Conservation (phyloP, 2,113 vertebrate genomes). For the Reinhardtius hippoglossoides region DNA sequence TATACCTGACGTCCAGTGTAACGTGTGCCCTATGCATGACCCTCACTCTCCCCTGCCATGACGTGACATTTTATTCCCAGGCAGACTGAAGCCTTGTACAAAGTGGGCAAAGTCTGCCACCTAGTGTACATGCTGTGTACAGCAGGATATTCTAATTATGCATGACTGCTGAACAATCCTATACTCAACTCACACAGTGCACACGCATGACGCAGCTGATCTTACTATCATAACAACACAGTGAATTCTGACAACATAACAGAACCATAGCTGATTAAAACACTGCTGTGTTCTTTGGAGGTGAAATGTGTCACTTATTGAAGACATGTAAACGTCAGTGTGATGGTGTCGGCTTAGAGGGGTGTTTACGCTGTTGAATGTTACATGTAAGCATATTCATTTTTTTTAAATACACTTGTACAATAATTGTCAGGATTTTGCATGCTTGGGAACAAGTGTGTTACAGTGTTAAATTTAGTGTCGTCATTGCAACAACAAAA, state of each 20-base stretch:
- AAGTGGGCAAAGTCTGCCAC: slow-evolving; percentile 56
- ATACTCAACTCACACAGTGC: slow-evolving; percentile 20
- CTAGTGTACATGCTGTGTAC: slow-evolving; percentile 58
- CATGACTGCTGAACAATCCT: slow-evolving; percentile 63
- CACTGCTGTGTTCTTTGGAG: background rate
- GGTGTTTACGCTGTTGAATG: slow-evolving; percentile 50
- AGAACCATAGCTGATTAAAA: background rate
- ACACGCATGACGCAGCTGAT: slow-evolving; percentile 39
- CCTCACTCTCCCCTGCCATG: slow-evolving; percentile 49
- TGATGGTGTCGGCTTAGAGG: slow-evolving; percentile 31
- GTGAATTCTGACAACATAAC: background rate
- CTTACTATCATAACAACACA: background rate
- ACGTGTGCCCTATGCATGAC: slow-evolving; percentile 62
- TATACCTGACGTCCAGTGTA: slow-evolving; percentile 52
- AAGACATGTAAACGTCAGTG: slow-evolving; percentile 33
- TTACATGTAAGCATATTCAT: slow-evolving; percentile 35
- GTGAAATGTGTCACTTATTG: slow-evolving; percentile 40
- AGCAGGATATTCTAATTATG: slow-evolving; percentile 67
- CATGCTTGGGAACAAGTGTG: slow-evolving; percentile 58
- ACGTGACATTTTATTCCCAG: slow-evolving; percentile 58
- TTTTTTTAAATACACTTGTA: slow-evolving; percentile 27
- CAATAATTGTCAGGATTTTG: slow-evolving; percentile 43
- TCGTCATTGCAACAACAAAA: slow-evolving; percentile 26
- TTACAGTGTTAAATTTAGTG: slow-evolving; percentile 41
- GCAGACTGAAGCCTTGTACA: slow-evolving; percentile 26